These are phyloP conservation scores for Hydrocynus forskahlii DNA, from an alignment of 2,797 vertebrate genomes.

Conservation along the genomic window DNA sequence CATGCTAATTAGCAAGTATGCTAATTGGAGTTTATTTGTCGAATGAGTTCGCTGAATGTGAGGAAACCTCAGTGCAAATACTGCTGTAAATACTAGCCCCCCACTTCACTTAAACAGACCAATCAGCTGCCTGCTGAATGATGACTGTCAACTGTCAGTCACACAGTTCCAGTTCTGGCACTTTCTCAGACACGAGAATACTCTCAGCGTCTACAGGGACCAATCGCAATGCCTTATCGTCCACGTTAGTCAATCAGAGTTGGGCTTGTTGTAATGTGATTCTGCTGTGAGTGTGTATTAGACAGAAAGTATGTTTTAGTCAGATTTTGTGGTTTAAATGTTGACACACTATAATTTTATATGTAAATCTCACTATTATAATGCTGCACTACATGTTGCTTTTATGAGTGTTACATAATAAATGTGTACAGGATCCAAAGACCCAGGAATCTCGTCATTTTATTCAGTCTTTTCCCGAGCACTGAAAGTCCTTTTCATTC, in stretches of 20 bases:
- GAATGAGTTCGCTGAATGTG: slow-evolving; percentile 47
- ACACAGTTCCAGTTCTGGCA: slow-evolving; percentile 1
- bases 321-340: not conserved
- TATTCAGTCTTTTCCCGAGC: not conserved
- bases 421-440: slow-evolving; percentile 25
- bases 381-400: slow-evolving; percentile 39
- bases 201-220: slow-evolving; percentile 50
- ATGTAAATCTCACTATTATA: not conserved
- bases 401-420: slow-evolving; percentile 46
- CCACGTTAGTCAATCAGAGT: slow-evolving; percentile 21
- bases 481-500: too few relatives aligned
- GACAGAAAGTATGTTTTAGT: slow-evolving; percentile 1
- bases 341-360: slow-evolving; percentile 3
- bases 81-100: slow-evolving; percentile 25
- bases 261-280: slow-evolving; percentile 9
- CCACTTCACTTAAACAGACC: slow-evolving; percentile 30
- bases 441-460: not conserved
- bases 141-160: slow-evolving; percentile 26
- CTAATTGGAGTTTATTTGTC: not conserved
- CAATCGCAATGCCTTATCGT: slow-evolving; percentile 54
- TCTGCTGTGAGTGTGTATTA: slow-evolving; percentile 12
- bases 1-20: slow-evolving; percentile 17
- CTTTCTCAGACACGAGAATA: slow-evolving; percentile 11
- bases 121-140: slow-evolving; percentile 2
- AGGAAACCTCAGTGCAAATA: slow-evolving; percentile 34